These are phyloP conservation scores for Trissolcus basalis DNA, from an alignment of 1,140 invertebrate species.

Conservation along the genomic window DNA sequence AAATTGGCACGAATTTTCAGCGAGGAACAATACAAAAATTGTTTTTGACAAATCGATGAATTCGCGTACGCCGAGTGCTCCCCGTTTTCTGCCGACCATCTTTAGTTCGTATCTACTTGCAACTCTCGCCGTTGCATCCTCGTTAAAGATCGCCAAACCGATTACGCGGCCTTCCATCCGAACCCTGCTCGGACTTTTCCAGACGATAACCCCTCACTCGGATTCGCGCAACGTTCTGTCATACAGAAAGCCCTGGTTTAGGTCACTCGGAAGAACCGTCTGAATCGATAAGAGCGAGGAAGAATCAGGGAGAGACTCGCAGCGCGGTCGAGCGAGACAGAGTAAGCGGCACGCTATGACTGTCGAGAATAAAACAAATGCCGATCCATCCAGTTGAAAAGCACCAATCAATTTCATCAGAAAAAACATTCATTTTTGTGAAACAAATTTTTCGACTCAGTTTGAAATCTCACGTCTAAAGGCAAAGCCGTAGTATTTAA, in stretches of 20 bases:
- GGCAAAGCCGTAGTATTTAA: constrained; percentile 30
- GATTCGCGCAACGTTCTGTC: constrained; percentile 20
- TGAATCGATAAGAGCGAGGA: constrained; percentile 60
- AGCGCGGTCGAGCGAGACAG: constrained; percentile 29
- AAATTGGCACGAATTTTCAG: neutral
- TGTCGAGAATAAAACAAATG: neutral
- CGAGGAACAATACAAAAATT: constrained; percentile 9
- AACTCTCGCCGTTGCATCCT: constrained; percentile 14
- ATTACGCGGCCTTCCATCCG: constrained; percentile 11
- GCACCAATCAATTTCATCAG: constrained; percentile 18
- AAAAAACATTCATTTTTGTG: constrained; percentile 22
- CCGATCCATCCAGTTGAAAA: neutral
- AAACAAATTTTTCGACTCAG: constrained; percentile 10
- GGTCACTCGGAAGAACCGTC: constrained; percentile 60
- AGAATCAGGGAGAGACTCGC: constrained; percentile 53
- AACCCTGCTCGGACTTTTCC: constrained; percentile 30
- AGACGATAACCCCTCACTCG: constrained; percentile 37
- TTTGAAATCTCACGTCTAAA: constrained; percentile 15
- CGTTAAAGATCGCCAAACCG: constrained; percentile 13
- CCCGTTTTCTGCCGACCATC: constrained; percentile 26
- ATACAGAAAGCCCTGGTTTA: constrained; percentile 47
- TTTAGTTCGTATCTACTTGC: constrained; percentile 25
- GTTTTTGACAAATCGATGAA: constrained; percentile 31
- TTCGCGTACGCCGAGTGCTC: constrained; percentile 4
- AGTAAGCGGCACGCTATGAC: constrained; percentile 17